Evolutionary conservation across 1,140 invertebrate species (phyloP).

Genomic region (Habropoda laboriosa): DNA sequence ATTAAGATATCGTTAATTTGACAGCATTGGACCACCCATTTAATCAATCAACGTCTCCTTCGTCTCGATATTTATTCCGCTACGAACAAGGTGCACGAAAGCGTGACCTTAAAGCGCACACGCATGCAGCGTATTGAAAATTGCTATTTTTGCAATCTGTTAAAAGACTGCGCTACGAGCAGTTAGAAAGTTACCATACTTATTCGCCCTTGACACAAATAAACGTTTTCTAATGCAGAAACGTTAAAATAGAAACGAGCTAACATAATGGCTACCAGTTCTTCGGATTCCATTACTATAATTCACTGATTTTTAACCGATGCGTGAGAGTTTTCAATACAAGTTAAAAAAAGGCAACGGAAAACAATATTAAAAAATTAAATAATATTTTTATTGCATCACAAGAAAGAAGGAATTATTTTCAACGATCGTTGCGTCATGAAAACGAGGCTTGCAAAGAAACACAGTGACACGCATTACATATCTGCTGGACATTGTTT

Average conservation of each 20-base stretch:
- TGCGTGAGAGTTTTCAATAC: too few relatives aligned
- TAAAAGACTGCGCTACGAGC: not conserved
- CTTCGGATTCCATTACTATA: too few relatives aligned
- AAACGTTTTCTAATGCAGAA: too few relatives aligned
- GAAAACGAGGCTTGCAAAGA: not conserved
- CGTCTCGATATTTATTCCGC: not conserved
- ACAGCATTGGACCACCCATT: not conserved
- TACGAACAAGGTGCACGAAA: not conserved
- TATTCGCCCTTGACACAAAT: too few relatives aligned
- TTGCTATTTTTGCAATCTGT: not conserved
- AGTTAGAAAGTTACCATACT: too few relatives aligned
- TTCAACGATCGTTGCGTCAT: not conserved
- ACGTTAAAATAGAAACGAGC: too few relatives aligned
- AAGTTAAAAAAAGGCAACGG: too few relatives aligned
- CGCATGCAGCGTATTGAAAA: not conserved
- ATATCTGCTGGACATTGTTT: not conserved
- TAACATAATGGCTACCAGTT: too few relatives aligned
- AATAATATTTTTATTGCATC: too few relatives aligned
- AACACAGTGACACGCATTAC: not conserved
- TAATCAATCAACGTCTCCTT: not conserved
- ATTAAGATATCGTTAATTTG: conserved; percentile 34
- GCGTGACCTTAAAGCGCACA: not conserved
- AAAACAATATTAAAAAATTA: too few relatives aligned
- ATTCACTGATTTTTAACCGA: too few relatives aligned
- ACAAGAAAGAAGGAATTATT: not conserved